Base-by-base conservation (phyloP, 2,888 invertebrate species). In the Andricus quercusramuli region DNA sequence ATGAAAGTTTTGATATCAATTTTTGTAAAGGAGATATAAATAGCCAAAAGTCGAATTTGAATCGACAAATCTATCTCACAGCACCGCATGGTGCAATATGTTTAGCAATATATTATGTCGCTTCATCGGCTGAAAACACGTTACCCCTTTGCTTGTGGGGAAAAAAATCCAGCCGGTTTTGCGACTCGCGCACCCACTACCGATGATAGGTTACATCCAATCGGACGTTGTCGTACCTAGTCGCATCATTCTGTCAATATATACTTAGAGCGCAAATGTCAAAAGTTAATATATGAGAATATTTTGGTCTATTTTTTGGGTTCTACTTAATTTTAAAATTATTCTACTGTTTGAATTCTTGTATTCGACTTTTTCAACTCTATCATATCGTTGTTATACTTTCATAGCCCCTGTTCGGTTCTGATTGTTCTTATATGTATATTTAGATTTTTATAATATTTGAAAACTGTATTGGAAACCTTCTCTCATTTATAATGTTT, bases 41-140 rank as follows among this genome's bases (percentile, higher is more conserved):
- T 64, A 47, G 70, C 64, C n/a, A 78, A 68, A 78, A 74, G 29
- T 74, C 70, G 17, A 56, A 74, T 56, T 32, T 29, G 47, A 70
- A 74, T 32, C 32, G 56, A 74, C 77, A 77, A 66, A 68, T 77
- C 44, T 76, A 79, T 77, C 77, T 51, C 83, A 74, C 68, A 78
- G 41, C 77, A 79, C 74, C 79, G 79, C 78, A 77, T 77, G 78
- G 78, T 82, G 80, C 80, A 79, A 37, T 80, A 80, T 80, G 79
- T 83, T 85, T 79, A 80, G 83, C 79, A 82, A 83, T 84, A 83
- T 87, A 86, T 85, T 84, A 76, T 83, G 78, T 76, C 80, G 84
- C 66, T 86, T 86, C 87, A 88, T 88, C 85, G 88, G 82, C 79
- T 83, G 82, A 80, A 82, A 85, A 78, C 85, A 86, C 86, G 85